Evolutionary conservation across 2,888 invertebrate genomes (phyloP).

Genomic region (Sicus ferrugineus): DNA sequence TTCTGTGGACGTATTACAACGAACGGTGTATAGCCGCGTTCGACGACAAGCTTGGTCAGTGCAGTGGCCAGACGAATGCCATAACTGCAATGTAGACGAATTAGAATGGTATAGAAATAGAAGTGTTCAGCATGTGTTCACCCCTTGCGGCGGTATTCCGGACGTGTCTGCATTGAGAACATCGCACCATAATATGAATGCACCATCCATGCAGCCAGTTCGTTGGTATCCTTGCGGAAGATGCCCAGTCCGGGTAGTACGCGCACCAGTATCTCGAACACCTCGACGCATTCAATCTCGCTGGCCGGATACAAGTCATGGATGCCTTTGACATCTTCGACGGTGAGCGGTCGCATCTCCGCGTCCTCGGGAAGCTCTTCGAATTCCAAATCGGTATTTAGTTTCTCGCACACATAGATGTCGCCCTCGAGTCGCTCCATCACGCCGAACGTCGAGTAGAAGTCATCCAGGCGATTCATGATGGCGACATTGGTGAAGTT

Average conservation of each 20-base stretch:
- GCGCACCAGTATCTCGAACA: conserved; percentile 81
- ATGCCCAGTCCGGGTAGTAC: conserved; percentile 83
- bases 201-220: conserved; percentile 89
- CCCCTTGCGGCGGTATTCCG: conserved; percentile 77
- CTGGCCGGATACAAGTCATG: conserved; percentile 88
- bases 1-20: conserved; percentile 88
- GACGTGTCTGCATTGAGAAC: conserved; percentile 90
- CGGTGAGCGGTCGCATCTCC: conserved; percentile 77
- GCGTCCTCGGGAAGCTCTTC: conserved; percentile 75
- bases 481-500: conserved; percentile 86
- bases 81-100: conserved; percentile 62
- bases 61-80: conserved; percentile 77
- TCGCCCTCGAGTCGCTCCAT: conserved; percentile 82
- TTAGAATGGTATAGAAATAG: not conserved
- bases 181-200: conserved; percentile 91
- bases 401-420: conserved; percentile 77
- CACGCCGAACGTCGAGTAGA: conserved; percentile 70
- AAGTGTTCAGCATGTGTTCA: conserved; percentile 41
- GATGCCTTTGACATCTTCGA: conserved; percentile 82
- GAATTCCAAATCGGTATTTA: conserved; percentile 69
- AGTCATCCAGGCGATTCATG: conserved; percentile 78
- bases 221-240: conserved; percentile 72
- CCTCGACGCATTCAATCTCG: conserved; percentile 85
- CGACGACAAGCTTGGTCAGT: conserved; percentile 72
- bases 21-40: conserved; percentile 82